Percentiles rank a stretch among this genome's conserved stretches.
Evolutionary conservation across 2,888 invertebrate genomes (phyloP).

Genomic region (Campopleginae sp.): DNA sequence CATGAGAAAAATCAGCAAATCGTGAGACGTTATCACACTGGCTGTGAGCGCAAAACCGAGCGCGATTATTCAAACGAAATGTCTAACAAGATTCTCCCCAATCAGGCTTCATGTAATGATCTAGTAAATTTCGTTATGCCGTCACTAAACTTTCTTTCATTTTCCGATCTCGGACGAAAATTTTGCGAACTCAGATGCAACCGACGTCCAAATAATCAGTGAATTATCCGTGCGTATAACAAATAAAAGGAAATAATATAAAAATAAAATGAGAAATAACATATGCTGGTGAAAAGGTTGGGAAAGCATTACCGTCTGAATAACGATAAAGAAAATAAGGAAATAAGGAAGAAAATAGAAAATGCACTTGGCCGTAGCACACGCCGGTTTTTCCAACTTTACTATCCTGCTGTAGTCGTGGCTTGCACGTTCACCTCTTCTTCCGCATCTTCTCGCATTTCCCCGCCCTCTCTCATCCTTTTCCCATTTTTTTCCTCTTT

Average conservation of each 20-base stretch:
- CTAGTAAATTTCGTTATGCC: conserved; percentile 46
- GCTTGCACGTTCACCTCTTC: conserved; percentile 58
- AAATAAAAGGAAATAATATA: conserved; percentile 24
- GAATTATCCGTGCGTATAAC: not conserved
- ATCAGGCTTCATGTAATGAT: conserved; percentile 80
- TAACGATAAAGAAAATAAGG: conserved; percentile 35
- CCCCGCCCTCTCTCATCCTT: conserved; percentile 59
- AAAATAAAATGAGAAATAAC: conserved; percentile 11
- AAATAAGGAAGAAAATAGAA: conserved; percentile 24
- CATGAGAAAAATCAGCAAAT: conserved; percentile 80
- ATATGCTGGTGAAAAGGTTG: conserved; percentile 32
- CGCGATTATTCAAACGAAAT: conserved; percentile 83
- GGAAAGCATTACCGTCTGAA: conserved; percentile 37
- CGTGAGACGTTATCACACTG: conserved; percentile 67
- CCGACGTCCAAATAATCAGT: not conserved
- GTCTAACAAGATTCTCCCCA: conserved; percentile 82
- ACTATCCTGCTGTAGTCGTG: conserved; percentile 39
- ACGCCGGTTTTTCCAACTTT: conserved; percentile 61
- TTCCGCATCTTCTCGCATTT: conserved; percentile 65
- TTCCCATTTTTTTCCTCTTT: conserved; percentile 66
- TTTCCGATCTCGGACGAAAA: not conserved
- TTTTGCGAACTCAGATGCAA: not conserved
- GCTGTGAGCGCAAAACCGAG: conserved; percentile 18
- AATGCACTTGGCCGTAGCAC: conserved; percentile 61
- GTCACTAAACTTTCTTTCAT: not conserved